phyloP scores from a whole-genome alignment of 2,797 vertebrate genomes.

The Acestrorhynchus altus region DNA sequence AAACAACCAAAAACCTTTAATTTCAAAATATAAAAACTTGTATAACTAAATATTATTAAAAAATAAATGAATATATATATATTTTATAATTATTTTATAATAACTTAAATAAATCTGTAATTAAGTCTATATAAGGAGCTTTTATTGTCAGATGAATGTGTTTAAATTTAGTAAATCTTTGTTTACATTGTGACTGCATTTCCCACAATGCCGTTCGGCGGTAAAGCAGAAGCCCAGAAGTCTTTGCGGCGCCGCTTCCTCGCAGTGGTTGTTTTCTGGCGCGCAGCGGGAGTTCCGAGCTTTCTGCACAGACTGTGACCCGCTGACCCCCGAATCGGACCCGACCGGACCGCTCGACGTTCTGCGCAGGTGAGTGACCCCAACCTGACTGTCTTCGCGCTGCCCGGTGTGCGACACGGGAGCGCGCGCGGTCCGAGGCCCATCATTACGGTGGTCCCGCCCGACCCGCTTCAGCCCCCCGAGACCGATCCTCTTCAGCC shows the following conservation, averaged over 20 bases:
- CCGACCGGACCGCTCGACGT: background rate
- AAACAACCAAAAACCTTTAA: too few species aligned
- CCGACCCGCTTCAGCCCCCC: too few species aligned
- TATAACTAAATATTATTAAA: too few species aligned
- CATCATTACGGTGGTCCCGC: background rate
- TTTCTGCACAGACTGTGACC: background rate
- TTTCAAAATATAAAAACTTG: too few species aligned
- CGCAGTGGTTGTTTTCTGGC: background rate
- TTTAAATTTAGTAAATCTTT: too few species aligned
- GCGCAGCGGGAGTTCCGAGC: background rate
- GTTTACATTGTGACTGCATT: background rate
- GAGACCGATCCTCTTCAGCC: too few species aligned
- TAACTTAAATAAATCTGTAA: too few species aligned
- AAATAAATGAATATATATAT: too few species aligned
- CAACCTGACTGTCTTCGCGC: background rate
- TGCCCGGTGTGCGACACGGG: background rate
- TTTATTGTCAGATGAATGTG: too few species aligned
- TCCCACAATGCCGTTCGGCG: background rate
- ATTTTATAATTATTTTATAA: too few species aligned
- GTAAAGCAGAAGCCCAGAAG: background rate
- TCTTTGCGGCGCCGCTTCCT: conserved; percentile 4
- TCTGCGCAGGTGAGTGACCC: background rate
- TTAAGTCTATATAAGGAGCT: too few species aligned
- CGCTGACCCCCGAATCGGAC: background rate
- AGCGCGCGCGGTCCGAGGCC: background rate